Evolutionary conservation across 2,888 invertebrate species (phyloP), one percentile per base, ranked within the genome.

Genomic region (Lasioglossum pauxillum): DNA sequence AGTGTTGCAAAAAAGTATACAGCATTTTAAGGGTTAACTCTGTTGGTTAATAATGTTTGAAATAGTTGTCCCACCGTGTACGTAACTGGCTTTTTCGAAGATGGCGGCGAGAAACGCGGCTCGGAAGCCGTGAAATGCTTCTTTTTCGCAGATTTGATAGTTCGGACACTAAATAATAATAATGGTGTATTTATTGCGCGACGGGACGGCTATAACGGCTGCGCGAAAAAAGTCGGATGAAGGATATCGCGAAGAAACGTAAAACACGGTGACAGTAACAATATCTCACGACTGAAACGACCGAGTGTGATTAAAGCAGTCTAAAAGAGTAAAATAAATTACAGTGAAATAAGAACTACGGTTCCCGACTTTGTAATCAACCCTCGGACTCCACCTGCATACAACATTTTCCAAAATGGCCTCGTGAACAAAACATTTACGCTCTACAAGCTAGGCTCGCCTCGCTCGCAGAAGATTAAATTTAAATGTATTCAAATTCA

Each of bases 161-260:
- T 64, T 64, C 64, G 16, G 64, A 64, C 31, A 64, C 16, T 64
- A 64, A 64, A 64, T 64, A 64, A 64, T 31, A 64, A 64, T 64
- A 64, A 31, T 64, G 31, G 64, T 31, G 16, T 31, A 64, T 64
- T 64, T 14, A 64, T 64, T 64, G 60, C 60, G 60, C 60, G 5
- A 31, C 31, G 64, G 64, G 14, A 64, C 64, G 64, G 64, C 31
- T 16, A 64, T 64, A 64, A 64, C 27, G 64, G 16, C 64, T 16
- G 31, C 64, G 64, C 14, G 64, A 64, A 64, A 64, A 31, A 14
- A 31, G 31, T 14, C 4, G 64, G 31, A 64, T 64, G 31, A 31
- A 31, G 64, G 16, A 31, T 64, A 64, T 31, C 64, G 31, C n/a
- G 31, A 64, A 16, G 64, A 31, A 64, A 64, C 64, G 64, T 64